These are phyloP conservation scores for Chaetodon auriga DNA, from an alignment of 2,113 vertebrate species.

Conservation along the genomic window DNA sequence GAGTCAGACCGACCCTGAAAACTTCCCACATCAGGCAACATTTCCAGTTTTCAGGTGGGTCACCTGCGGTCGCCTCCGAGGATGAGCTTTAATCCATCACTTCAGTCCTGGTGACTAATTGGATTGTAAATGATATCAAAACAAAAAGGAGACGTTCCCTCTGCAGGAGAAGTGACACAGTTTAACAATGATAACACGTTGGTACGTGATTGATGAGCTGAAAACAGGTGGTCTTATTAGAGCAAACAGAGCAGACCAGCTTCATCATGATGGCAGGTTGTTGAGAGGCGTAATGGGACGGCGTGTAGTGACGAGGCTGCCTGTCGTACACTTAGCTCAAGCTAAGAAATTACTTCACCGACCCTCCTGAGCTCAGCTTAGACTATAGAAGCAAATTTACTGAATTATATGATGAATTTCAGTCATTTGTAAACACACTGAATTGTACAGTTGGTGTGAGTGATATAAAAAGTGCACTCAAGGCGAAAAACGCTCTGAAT, in stretches of 20 bases:
- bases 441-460: neutral
- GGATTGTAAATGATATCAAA: slow-evolving; percentile 25
- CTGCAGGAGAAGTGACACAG: neutral
- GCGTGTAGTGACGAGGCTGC: no score
- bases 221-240: slow-evolving; percentile 23
- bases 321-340: neutral
- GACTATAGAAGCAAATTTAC: neutral
- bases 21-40: neutral
- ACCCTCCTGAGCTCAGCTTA: neutral
- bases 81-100: slow-evolving; percentile 26
- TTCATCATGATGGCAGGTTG: slow-evolving; percentile 8
- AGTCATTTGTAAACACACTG: neutral
- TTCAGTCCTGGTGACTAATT: slow-evolving; percentile 4
- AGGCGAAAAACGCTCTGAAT: no score
- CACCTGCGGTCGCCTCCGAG: neutral
- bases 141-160: neutral
- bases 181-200: neutral
- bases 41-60: slow-evolving; percentile 6
- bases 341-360: neutral
- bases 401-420: no score
- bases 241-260: neutral
- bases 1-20: neutral
- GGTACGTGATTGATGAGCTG: slow-evolving; percentile 24
- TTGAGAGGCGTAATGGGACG: neutral
- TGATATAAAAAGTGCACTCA: neutral